A percentile compares a stretch with the other conserved stretches of the same genome.
Conservation (phyloP, 2,113 vertebrate genomes). For the Ochotona curzoniae region DNA sequence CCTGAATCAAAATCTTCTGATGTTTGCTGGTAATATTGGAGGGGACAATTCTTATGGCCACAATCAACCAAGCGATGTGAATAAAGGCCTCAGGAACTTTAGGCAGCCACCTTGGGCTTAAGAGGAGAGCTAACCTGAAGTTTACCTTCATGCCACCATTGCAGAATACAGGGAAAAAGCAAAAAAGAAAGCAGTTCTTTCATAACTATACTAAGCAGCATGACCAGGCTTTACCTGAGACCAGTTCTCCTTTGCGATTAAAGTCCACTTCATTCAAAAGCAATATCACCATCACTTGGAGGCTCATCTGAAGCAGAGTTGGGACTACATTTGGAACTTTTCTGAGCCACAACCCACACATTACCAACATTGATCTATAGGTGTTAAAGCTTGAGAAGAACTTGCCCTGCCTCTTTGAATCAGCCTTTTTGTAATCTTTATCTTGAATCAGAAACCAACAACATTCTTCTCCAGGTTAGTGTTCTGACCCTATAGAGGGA, state of each 20-base stretch:
- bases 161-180: not conserved
- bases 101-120: not conserved
- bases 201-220: not conserved
- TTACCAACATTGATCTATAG: not conserved
- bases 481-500: not conserved
- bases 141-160: not conserved
- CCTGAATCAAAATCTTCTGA: not conserved
- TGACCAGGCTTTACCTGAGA: not conserved
- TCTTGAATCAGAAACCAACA: not conserved
- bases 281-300: not conserved
- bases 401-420: not conserved
- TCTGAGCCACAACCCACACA: not conserved
- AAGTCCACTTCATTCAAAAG: not conserved
- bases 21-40: not conserved
- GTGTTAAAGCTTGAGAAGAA: not conserved
- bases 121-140: not conserved
- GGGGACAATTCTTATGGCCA: not conserved
- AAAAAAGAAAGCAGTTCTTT: not conserved
- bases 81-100: not conserved
- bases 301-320: not conserved
- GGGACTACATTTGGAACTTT: not conserved
- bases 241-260: not conserved
- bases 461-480: not conserved
- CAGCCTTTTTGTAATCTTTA: not conserved
- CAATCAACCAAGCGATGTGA: not conserved